Percentiles rank a stretch among this genome's conserved stretches.
phyloP scores from a whole-genome alignment of 2,113 vertebrate genomes.

The Melanostigma gelatinosum region DNA sequence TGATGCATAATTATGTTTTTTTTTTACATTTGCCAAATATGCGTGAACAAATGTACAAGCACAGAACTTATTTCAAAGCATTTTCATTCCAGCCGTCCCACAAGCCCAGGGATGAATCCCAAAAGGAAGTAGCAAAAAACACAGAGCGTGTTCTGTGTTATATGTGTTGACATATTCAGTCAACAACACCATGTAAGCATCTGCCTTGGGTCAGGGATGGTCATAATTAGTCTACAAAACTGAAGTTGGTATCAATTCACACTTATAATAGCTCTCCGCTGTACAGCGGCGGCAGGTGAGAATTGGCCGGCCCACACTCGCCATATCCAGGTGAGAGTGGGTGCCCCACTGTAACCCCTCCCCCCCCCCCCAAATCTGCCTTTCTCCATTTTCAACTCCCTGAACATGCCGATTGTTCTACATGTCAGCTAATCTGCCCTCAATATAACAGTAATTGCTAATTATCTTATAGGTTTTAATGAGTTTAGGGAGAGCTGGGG shows the following conservation, averaged over 20 bases:
- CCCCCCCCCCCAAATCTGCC: conserved; percentile 26
- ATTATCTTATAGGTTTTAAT: conserved; percentile 83
- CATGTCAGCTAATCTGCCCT: conserved; percentile 83
- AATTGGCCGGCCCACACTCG: conserved; percentile 64
- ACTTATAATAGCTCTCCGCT: conserved; percentile 39
- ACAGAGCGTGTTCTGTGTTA: background rate
- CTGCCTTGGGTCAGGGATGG: conserved; percentile 26
- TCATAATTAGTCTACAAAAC: conserved; percentile 52
- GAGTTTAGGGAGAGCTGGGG: conserved; percentile 77
- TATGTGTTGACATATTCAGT: conserved; percentile 26
- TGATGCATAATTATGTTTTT: background rate
- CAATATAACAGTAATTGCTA: conserved; percentile 81
- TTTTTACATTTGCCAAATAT: conserved; percentile 10
- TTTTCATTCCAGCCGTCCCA: conserved; percentile 21
- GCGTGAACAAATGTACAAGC: background rate
- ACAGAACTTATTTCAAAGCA: conserved; percentile 39
- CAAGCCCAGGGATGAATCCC: conserved; percentile 15
- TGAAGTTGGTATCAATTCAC: conserved; percentile 62
- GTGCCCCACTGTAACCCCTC: conserved; percentile 38
- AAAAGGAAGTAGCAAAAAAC: conserved; percentile 27
- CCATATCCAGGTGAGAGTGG: conserved; percentile 57
- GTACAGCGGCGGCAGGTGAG: conserved; percentile 54
- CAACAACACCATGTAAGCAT: conserved; percentile 22
- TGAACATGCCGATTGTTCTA: conserved; percentile 73
- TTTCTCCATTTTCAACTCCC: conserved; percentile 71